A percentile compares a stretch with the other conserved stretches of the same genome.
These are phyloP conservation scores for Pachymerium ferrugineum DNA, from an alignment of 2,888 invertebrate genomes.

Conservation along the genomic window DNA sequence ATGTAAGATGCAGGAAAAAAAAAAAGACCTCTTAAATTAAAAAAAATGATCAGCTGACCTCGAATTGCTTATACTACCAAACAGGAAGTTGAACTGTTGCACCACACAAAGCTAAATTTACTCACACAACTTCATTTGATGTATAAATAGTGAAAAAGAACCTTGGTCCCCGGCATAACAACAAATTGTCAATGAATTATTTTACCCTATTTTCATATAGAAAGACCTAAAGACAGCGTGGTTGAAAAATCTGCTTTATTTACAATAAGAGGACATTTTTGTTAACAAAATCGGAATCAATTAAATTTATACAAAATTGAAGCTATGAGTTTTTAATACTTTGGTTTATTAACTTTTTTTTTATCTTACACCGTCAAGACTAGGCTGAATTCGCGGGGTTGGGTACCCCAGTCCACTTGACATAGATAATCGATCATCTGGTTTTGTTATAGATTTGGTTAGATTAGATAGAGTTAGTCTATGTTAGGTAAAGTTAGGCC, in stretches of 20 bases:
- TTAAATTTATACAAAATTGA: neutral
- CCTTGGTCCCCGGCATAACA: no score
- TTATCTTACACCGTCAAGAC: neutral
- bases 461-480: no score
- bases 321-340: neutral
- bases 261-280: neutral
- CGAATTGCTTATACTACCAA: neutral
- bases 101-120: neutral
- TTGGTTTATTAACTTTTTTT: neutral
- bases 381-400: no score
- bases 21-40: neutral
- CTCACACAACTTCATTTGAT: neutral
- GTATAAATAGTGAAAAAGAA: no score
- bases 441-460: no score
- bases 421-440: no score
- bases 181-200: neutral
- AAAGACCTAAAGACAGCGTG: neutral
- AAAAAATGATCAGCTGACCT: neutral
- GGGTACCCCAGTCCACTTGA: no score
- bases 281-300: neutral
- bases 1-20: neutral
- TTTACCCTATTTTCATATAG: neutral
- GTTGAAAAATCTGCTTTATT: neutral
- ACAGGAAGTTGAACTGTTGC: neutral
- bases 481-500: no score